A percentile compares a stretch with the other conserved stretches of the same genome.
These are phyloP conservation scores for Pinna nobilis DNA, from an alignment of 1,140 invertebrate genomes.

Conservation along the genomic window DNA sequence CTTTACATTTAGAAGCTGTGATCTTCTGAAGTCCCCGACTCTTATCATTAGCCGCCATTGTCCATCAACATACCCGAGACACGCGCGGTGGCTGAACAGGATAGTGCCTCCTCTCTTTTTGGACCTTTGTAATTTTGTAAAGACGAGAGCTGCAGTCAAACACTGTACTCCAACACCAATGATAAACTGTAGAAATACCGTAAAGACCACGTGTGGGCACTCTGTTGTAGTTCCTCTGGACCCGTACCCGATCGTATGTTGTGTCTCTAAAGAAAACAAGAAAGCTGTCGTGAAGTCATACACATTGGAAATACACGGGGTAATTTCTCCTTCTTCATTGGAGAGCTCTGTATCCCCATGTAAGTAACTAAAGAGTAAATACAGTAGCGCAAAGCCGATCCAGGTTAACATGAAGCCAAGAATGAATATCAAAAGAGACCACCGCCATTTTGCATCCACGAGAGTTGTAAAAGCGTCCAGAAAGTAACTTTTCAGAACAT, in stretches of 20 bases:
- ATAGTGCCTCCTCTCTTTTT: slow-evolving; percentile 63
- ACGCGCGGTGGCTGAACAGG: slow-evolving; percentile 56
- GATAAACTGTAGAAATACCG: slow-evolving; percentile 66
- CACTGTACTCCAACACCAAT: slow-evolving; percentile 67
- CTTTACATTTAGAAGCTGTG: slow-evolving; percentile 92
- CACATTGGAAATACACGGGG: slow-evolving; percentile 67
- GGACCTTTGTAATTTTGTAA: slow-evolving; percentile 63
- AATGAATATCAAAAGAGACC: slow-evolving; percentile 93
- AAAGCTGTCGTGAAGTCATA: slow-evolving; percentile 69
- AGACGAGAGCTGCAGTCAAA: slow-evolving; percentile 64
- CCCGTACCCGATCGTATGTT: slow-evolving; percentile 77
- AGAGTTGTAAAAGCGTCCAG: slow-evolving; percentile 61
- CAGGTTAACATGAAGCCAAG: slow-evolving; percentile 94
- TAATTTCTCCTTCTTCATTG: slow-evolving; percentile 75
- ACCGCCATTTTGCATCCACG: slow-evolving; percentile 87
- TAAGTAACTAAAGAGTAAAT: slow-evolving; percentile 93
- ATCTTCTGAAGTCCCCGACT: slow-evolving; percentile 97
- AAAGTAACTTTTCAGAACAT: slow-evolving; percentile 37
- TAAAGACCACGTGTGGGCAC: slow-evolving; percentile 59
- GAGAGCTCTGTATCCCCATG: slow-evolving; percentile 87
- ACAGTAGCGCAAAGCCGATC: slow-evolving; percentile 92
- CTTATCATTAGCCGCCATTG: slow-evolving; percentile 94
- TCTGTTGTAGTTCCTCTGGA: slow-evolving; percentile 81
- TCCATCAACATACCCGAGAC: slow-evolving; percentile 77
- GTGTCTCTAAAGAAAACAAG: slow-evolving; percentile 76